Evolutionary conservation across 2,888 invertebrate species (phyloP).

Genomic region (Pemphredon lugubris): DNA sequence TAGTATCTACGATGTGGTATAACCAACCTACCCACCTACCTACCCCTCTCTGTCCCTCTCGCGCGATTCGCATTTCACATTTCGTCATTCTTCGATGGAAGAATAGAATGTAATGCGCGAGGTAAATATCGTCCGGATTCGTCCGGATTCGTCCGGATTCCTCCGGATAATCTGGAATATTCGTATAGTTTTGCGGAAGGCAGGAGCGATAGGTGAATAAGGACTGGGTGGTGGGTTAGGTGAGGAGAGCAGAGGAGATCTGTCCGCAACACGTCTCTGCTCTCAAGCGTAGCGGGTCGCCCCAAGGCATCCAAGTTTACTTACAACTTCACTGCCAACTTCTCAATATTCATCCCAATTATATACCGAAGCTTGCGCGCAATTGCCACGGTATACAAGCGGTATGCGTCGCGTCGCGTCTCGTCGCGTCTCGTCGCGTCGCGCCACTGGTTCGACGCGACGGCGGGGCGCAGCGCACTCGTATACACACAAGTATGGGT

Average conservation of each 20-base stretch:
- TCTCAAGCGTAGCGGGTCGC: constrained; percentile 78
- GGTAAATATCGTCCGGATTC: constrained; percentile 48
- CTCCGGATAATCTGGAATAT: constrained; percentile 72
- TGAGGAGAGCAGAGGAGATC: constrained; percentile 72
- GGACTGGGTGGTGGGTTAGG: constrained; percentile 62
- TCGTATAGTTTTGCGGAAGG: constrained; percentile 70
- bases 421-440: no score
- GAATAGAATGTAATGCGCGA: not conserved
- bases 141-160: constrained; percentile 45
- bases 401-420: constrained; percentile 12
- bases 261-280: constrained; percentile 81
- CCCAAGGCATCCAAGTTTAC: constrained; percentile 80
- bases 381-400: constrained; percentile 57
- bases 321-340: constrained; percentile 81
- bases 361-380: constrained; percentile 69
- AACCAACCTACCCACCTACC: no score
- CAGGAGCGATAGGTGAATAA: constrained; percentile 55
- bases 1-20: no score
- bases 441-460: no score
- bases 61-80: not conserved
- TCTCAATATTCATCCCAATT: constrained; percentile 81
- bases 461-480: not conserved
- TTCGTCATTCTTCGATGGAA: not conserved
- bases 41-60: no score
- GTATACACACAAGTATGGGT: constrained; percentile 25